Evolutionary conservation across 2,113 vertebrate species (phyloP).

Genomic region (Dasyornis broadbenti): DNA sequence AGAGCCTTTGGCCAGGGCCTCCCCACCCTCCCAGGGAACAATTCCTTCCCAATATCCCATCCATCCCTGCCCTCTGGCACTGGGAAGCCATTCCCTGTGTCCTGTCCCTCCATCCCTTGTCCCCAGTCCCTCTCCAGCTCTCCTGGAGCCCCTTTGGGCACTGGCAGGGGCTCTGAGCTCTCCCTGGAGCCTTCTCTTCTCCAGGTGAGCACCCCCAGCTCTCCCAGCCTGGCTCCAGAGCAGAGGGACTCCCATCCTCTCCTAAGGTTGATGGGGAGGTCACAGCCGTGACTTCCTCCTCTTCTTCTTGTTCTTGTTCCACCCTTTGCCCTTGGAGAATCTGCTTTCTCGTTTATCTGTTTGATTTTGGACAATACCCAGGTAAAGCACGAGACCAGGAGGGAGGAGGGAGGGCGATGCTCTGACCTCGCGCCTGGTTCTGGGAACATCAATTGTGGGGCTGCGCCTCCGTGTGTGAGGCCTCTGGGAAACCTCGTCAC

Average conservation of each 20-base stretch:
- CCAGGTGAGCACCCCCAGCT: too few species aligned
- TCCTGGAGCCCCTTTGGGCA: too few species aligned
- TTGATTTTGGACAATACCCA: neutral
- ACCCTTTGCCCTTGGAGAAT: neutral
- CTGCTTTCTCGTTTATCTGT: neutral
- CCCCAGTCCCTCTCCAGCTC: too few species aligned
- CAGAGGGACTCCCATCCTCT: neutral
- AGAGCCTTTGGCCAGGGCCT: neutral
- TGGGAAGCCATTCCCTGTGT: too few species aligned
- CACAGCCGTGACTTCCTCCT: neutral
- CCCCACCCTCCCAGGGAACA: neutral
- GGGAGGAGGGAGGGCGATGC: neutral
- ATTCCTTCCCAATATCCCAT: too few species aligned
- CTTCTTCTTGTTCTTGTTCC: neutral
- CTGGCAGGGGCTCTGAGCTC: too few species aligned
- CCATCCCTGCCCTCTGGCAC: too few species aligned
- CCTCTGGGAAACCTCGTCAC: too few species aligned
- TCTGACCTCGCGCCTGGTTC: neutral
- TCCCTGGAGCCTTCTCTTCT: too few species aligned
- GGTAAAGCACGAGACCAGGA: neutral
- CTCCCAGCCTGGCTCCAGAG: neutral
- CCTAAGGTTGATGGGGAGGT: neutral
- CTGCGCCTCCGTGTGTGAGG: neutral
- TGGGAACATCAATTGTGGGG: neutral
- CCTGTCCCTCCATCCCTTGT: too few species aligned